Evolutionary conservation across 2,113 vertebrate species (phyloP), one percentile per base, ranked within the genome.

Genomic region (Oncorhynchus mykiss): DNA sequence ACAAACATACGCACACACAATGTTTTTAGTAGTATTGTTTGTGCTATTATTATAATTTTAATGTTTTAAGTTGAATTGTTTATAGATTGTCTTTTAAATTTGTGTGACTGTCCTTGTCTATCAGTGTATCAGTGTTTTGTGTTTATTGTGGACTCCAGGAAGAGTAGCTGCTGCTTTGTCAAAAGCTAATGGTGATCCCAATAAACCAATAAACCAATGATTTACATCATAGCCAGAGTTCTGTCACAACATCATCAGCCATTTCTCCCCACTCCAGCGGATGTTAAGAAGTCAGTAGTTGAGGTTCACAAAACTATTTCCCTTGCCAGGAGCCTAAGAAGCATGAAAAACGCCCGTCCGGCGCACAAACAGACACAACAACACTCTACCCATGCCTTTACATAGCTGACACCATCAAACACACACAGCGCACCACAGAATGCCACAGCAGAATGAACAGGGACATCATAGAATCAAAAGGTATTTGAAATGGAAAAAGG

Each of bases 401-500:
- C 54, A 57, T 57, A 57, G 13, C 54, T 20, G 39, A 9, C 9
- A 13, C 25, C 25, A 65, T 65, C 22, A 65, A 64, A 65, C 5
- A 25, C 62, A 65, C 62, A 65, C 62, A 11, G 39, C 9, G 9
- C 39, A 45, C 39, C 9, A 45, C 39, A 12, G 9, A 45, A 45
- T 45, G 39, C 39, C 39, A 45, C 39, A 65, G 62, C 62, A 65
- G 25, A 65, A 25, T 22, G 62, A 65, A 22, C 22, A 64, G 62
- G 62, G 22, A n/a, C 25, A 18, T 29, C 29, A 67, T 29, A 25
- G 65, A 67, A 16, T 67, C 25, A 14, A 67, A 16, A 29, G 11
- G 25, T 80, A 71, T 71, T 71, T 71, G 27, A 67, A 72, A 34
- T 11, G 29, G 12, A 54, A n/a, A 70, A 60, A 49, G 39, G 66